Evolutionary conservation across 2,113 vertebrate species (phyloP).

Genomic region (Leucosticte australis): DNA sequence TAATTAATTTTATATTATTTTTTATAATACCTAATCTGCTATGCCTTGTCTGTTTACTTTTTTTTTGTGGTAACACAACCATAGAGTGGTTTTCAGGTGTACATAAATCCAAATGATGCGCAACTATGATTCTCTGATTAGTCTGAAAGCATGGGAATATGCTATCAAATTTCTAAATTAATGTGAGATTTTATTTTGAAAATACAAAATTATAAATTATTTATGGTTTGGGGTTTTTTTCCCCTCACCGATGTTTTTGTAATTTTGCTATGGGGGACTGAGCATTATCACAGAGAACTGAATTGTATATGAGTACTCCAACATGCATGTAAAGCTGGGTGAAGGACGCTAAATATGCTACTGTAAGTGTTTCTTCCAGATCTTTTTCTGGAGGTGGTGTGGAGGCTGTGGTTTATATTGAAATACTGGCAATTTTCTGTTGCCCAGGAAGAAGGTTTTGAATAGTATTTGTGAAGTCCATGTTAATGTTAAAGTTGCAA

Average conservation of each 20-base stretch:
- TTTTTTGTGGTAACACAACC: neutral
- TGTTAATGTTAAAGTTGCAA: neutral
- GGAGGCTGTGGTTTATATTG: neutral
- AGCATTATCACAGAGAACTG: neutral
- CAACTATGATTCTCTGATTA: neutral
- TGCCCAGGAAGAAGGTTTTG: neutral
- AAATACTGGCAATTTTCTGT: neutral
- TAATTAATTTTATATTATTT: too few relatives aligned
- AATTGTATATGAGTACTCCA: neutral
- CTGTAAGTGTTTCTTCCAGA: neutral
- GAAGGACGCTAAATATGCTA: neutral
- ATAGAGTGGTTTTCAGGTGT: neutral
- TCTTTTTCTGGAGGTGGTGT: neutral
- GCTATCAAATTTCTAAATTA: neutral
- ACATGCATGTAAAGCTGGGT: neutral
- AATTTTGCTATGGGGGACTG: neutral
- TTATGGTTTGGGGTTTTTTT: neutral
- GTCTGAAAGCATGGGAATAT: neutral
- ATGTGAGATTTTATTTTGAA: neutral
- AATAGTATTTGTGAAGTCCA: neutral
- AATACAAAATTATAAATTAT: neutral
- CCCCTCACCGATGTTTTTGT: neutral
- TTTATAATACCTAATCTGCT: neutral
- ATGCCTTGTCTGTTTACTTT: neutral
- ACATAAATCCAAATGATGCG: neutral